Percentiles rank a stretch among this genome's conserved stretches.
phyloP scores from a whole-genome alignment of 2,888 invertebrate genomes.

The Anorthoa munda region DNA sequence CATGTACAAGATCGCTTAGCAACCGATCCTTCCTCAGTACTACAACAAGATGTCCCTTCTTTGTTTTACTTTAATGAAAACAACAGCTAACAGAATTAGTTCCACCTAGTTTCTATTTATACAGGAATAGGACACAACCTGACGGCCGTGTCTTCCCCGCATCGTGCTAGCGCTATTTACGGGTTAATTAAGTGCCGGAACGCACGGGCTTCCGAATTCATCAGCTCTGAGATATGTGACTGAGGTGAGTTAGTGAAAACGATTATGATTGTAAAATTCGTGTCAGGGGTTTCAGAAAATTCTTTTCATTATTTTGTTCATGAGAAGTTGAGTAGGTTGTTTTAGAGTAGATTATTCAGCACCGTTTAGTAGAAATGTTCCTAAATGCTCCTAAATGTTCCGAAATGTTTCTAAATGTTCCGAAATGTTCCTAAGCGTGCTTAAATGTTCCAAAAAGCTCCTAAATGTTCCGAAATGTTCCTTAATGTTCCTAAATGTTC shows the following conservation, averaged over 20 bases:
- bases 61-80: slow-evolving; percentile 65
- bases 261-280: slow-evolving; percentile 1
- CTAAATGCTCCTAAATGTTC: too few relatives aligned
- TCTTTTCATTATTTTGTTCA: background rate
- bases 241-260: slow-evolving; percentile 16
- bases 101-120: slow-evolving; percentile 67
- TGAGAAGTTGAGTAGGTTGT: background rate
- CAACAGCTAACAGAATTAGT: slow-evolving; percentile 58
- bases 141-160: slow-evolving; percentile 47
- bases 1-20: background rate
- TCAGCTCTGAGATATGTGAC: slow-evolving; percentile 32
- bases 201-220: slow-evolving; percentile 52
- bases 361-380: background rate
- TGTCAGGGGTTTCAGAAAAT: background rate
- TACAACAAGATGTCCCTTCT: background rate
- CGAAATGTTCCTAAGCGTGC: too few relatives aligned
- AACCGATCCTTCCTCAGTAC: too few relatives aligned
- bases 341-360: background rate
- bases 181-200: slow-evolving; percentile 61
- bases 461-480: background rate
- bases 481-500: background rate
- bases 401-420: background rate
- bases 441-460: background rate
- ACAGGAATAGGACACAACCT: slow-evolving; percentile 54
- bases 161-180: slow-evolving; percentile 56